Evolutionary conservation across 2,113 vertebrate species (phyloP).

Genomic region (Arothron firmamentum): DNA sequence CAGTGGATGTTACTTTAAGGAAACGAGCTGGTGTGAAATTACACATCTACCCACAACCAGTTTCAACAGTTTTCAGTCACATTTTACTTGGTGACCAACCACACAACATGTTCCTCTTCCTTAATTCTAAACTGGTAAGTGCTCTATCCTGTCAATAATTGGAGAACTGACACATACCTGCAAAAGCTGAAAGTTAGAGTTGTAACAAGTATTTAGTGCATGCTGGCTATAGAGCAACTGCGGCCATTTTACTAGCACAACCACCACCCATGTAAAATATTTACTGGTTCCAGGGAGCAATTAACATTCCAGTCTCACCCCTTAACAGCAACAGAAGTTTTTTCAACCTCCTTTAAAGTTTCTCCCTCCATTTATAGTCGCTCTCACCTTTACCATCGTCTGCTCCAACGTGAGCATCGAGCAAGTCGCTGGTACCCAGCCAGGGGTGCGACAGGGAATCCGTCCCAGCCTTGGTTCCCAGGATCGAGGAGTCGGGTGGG

Average conservation of each 20-base stretch:
- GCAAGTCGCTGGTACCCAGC: conserved; percentile 78
- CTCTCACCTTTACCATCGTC: conserved; percentile 78
- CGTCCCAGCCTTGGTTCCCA: conserved; percentile 54
- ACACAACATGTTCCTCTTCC: no score
- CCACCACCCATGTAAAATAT: not conserved
- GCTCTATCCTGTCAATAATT: no score
- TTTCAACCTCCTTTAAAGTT: not conserved
- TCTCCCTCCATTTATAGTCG: not conserved
- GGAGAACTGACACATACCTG: no score
- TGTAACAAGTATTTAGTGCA: not conserved
- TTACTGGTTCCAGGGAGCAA: not conserved
- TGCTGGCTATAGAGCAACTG: not conserved
- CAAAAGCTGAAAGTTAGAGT: no score
- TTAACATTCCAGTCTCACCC: not conserved
- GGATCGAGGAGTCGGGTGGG: conserved; percentile 17
- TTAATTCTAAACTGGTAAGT: no score
- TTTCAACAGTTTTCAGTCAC: not conserved
- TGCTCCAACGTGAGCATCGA: conserved; percentile 58
- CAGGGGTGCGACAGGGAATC: conserved; percentile 72
- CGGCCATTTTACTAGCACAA: not conserved
- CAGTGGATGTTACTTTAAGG: not conserved
- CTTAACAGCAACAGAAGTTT: not conserved
- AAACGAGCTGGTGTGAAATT: not conserved
- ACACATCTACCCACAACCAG: conserved; percentile 3
- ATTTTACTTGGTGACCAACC: no score